Percentiles rank a stretch among this genome's conserved stretches.
phyloP scores from a whole-genome alignment of 30 jellyfish, hydroid and myxozoan species.

The Hydractinia symbiolongicarpus region DNA sequence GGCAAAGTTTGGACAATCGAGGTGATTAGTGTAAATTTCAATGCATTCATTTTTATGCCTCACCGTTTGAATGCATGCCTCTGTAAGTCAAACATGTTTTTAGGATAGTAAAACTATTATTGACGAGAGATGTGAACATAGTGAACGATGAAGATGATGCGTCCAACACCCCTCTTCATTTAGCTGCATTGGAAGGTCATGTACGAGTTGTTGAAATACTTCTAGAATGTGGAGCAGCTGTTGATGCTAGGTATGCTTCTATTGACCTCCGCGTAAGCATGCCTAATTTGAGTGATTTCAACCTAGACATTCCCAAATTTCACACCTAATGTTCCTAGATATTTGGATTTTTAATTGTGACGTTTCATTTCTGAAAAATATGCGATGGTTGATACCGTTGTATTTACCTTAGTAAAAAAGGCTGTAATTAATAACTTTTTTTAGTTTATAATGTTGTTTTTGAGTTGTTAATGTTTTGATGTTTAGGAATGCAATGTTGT shows the following conservation, averaged over 20 bases:
- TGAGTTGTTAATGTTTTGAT: not conserved
- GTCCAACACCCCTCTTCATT: conserved; percentile 92
- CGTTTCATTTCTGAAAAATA: not conserved
- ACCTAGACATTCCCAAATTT: not conserved
- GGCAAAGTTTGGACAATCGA: conserved; percentile 88
- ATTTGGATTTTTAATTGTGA: not conserved
- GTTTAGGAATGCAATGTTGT: conserved; percentile 79
- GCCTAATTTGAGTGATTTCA: too few relatives aligned
- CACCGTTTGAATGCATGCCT: not conserved
- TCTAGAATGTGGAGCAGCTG: conserved; percentile 92
- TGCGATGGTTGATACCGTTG: not conserved
- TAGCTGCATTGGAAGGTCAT: conserved; percentile 94
- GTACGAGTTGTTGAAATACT: conserved; percentile 59
- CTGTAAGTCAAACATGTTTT: not conserved
- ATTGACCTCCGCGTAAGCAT: not conserved
- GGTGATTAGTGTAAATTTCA: conserved; percentile 39
- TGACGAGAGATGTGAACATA: conserved; percentile 58
- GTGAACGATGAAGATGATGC: conserved; percentile 74
- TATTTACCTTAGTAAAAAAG: too few relatives aligned
- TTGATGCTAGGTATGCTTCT: conserved; percentile 86
- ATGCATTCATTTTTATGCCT: not conserved
- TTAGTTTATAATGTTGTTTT: not conserved
- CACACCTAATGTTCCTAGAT: not conserved
- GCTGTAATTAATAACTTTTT: not conserved
- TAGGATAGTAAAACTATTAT: conserved; percentile 73